phyloP scores from a whole-genome alignment of 1,140 invertebrate genomes.

The Lucilia cuprina region DNA sequence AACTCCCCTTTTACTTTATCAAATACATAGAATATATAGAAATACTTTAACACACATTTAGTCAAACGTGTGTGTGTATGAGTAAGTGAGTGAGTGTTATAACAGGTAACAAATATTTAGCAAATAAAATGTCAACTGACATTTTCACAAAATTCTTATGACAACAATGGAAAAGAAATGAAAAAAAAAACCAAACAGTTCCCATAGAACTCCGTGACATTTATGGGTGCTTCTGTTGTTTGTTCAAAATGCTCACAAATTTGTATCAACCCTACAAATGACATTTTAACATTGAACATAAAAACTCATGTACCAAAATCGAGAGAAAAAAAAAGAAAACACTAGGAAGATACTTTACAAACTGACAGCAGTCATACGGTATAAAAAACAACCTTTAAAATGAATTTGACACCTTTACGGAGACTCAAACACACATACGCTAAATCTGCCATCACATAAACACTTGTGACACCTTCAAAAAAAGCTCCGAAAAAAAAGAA shows the following conservation, averaged over 20 bases:
- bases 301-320: neutral
- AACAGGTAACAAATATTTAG: constrained; percentile 4
- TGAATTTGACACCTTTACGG: constrained; percentile 18
- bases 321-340: neutral
- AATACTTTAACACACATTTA: neutral
- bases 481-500: no score
- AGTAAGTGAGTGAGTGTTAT: neutral
- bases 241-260: neutral
- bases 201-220: constrained; percentile 14
- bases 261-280: constrained; percentile 6
- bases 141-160: neutral
- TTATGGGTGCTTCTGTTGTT: constrained; percentile 27
- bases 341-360: neutral
- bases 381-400: constrained; percentile 15
- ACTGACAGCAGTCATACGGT: neutral
- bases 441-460: neutral
- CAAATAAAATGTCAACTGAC: constrained; percentile 14
- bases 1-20: neutral
- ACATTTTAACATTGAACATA: neutral
- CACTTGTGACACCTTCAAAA: constrained; percentile 10
- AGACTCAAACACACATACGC: neutral
- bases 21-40: neutral
- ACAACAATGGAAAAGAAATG: neutral
- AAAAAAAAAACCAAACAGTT: neutral
- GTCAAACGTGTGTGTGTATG: neutral